Conservation (phyloP, 2,113 vertebrate genomes). For the Melanerpes formicivorus region DNA sequence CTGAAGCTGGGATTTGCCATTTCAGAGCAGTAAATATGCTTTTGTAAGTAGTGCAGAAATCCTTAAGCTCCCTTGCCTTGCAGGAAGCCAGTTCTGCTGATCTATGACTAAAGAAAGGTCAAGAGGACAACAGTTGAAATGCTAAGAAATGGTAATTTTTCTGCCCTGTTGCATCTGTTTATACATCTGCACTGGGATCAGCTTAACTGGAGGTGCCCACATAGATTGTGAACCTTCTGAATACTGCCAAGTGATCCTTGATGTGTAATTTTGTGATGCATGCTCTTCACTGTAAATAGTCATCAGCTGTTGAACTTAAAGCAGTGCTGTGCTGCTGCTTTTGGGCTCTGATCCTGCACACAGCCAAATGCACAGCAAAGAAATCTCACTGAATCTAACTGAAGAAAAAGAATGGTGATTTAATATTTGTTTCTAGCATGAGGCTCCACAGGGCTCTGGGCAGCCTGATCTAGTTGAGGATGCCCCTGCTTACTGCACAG, state of each 20-base stretch:
- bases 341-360: not conserved
- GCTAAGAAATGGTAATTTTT: not conserved
- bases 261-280: not conserved
- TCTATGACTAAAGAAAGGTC: not conserved
- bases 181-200: not conserved
- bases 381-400: not conserved
- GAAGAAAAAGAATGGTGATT: not conserved
- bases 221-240: not conserved
- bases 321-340: not conserved
- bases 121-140: not conserved
- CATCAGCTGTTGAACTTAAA: slow-evolving; percentile 10
- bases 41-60: not conserved
- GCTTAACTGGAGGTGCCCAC: not conserved
- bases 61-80: not conserved
- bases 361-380: not conserved
- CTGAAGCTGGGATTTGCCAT: not conserved
- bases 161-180: not conserved
- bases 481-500: too few relatives aligned
- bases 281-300: not conserved
- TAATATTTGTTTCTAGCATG: not conserved
- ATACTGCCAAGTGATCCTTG: not conserved
- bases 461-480: too few relatives aligned
- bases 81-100: not conserved
- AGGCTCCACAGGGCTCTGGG: too few relatives aligned
- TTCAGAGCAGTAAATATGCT: not conserved